Percentiles rank a stretch among this genome's conserved stretches.
These are phyloP conservation scores for Sceloporus undulatus DNA, from an alignment of 2,113 vertebrate genomes.

Conservation along the genomic window DNA sequence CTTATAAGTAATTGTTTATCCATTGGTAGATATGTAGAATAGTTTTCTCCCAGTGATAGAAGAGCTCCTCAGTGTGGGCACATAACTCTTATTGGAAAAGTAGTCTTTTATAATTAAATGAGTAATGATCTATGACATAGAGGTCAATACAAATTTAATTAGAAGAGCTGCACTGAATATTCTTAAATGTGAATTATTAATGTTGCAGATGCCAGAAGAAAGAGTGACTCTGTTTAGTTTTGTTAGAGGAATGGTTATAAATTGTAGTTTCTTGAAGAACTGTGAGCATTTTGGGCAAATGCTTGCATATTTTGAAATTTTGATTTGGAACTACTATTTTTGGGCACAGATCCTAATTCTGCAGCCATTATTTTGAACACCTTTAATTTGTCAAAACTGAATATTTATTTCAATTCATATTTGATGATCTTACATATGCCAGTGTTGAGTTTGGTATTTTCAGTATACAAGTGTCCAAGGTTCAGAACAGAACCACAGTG, in stretches of 20 bases:
- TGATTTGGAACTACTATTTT: background rate
- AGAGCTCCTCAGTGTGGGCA: background rate
- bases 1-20: constrained; percentile 1
- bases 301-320: background rate
- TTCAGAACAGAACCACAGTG: background rate
- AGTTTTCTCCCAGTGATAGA: background rate
- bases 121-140: constrained; percentile 49
- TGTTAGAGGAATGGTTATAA: background rate
- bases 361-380: background rate
- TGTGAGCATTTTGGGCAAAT: background rate
- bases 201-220: background rate
- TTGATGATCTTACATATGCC: background rate
- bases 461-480: background rate
- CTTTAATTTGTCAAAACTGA: background rate
- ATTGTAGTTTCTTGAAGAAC: background rate
- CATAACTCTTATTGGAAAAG: constrained; percentile 21
- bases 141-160: constrained; percentile 47
- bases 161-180: constrained; percentile 40
- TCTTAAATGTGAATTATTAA: constrained; percentile 3
- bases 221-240: background rate
- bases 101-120: background rate
- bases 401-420: constrained; percentile 2
- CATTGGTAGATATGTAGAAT: background rate
- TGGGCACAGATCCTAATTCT: background rate
- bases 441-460: background rate